Evolutionary conservation across 1,140 invertebrate genomes (phyloP).

Genomic region (Scaptomyza graminum): DNA sequence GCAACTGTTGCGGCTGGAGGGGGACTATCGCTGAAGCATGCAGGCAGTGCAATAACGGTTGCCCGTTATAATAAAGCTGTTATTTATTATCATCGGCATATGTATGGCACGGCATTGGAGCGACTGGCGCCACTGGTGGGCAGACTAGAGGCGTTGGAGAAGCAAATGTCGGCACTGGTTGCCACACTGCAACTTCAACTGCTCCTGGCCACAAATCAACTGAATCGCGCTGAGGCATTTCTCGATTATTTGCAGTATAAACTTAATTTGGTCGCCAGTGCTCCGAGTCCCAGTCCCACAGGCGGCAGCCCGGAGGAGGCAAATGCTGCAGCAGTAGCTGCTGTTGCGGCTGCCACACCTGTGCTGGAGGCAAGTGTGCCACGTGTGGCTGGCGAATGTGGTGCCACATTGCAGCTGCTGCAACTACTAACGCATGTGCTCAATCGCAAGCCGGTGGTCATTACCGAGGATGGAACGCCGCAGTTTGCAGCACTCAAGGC

Average conservation of each 20-base stretch:
- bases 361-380: slow-evolving; percentile 24
- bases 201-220: slow-evolving; percentile 74
- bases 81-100: slow-evolving; percentile 90
- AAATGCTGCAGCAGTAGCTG: not conserved
- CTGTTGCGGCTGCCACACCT: not conserved
- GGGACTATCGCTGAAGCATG: slow-evolving; percentile 53
- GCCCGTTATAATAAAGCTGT: slow-evolving; percentile 93
- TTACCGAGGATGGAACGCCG: slow-evolving; percentile 83
- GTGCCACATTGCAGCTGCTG: slow-evolving; percentile 84
- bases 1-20: slow-evolving; percentile 4
- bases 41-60: slow-evolving; percentile 80
- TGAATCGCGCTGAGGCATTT: slow-evolving; percentile 73
- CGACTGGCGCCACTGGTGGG: slow-evolving; percentile 90
- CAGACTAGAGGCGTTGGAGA: slow-evolving; percentile 91
- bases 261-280: slow-evolving; percentile 58
- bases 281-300: slow-evolving; percentile 71
- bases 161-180: slow-evolving; percentile 84
- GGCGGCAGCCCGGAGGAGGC: slow-evolving; percentile 58
- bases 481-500: slow-evolving; percentile 84
- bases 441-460: slow-evolving; percentile 84
- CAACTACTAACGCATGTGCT: slow-evolving; percentile 84
- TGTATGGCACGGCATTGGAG: slow-evolving; percentile 90
- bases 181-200: slow-evolving; percentile 84
- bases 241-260: slow-evolving; percentile 73
- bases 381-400: slow-evolving; percentile 59